A percentile compares a stretch with the other conserved stretches of the same genome.
phyloP scores from a whole-genome alignment of 1,140 invertebrate species.

The Cryptotermes secundus region DNA sequence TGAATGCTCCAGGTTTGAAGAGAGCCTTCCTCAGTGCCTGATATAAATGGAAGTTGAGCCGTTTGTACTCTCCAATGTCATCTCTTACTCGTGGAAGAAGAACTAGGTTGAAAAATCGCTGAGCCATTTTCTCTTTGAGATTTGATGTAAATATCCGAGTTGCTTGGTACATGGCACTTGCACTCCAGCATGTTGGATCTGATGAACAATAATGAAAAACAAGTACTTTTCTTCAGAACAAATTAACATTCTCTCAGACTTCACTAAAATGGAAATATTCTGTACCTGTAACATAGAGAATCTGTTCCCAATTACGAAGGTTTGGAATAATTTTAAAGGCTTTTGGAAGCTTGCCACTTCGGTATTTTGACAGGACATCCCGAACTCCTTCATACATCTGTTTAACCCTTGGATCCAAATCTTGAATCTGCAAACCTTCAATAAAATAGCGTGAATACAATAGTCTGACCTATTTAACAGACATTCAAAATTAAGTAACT shows the following conservation, averaged over 20 bases:
- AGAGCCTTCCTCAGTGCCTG: conserved; percentile 88
- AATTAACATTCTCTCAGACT: neutral
- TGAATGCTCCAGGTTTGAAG: conserved; percentile 98
- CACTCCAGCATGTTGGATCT: conserved; percentile 79
- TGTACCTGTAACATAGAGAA: conserved; percentile 76
- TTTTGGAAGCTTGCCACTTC: conserved; percentile 96
- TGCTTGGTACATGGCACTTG: conserved; percentile 94
- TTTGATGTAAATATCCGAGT: conserved; percentile 96
- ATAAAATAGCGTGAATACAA: neutral
- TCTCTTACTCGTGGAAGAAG: conserved; percentile 90
- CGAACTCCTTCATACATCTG: conserved; percentile 87
- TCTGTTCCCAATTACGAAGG: conserved; percentile 95
- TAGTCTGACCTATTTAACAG: too few relatives aligned
- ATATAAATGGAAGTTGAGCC: conserved; percentile 96
- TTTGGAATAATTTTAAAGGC: conserved; percentile 96
- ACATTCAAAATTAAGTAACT: too few relatives aligned
- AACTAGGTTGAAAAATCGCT: conserved; percentile 93
- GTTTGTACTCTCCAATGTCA: conserved; percentile 93
- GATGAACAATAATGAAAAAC: conserved; percentile 33
- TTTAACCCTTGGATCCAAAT: conserved; percentile 69
- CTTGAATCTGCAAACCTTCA: conserved; percentile 64
- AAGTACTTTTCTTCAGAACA: neutral
- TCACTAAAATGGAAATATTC: conserved; percentile 21
- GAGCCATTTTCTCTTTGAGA: conserved; percentile 94
- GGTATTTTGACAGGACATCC: conserved; percentile 82